phyloP scores from a whole-genome alignment of 2,888 invertebrate genomes.

The Deilephila elpenor region DNA sequence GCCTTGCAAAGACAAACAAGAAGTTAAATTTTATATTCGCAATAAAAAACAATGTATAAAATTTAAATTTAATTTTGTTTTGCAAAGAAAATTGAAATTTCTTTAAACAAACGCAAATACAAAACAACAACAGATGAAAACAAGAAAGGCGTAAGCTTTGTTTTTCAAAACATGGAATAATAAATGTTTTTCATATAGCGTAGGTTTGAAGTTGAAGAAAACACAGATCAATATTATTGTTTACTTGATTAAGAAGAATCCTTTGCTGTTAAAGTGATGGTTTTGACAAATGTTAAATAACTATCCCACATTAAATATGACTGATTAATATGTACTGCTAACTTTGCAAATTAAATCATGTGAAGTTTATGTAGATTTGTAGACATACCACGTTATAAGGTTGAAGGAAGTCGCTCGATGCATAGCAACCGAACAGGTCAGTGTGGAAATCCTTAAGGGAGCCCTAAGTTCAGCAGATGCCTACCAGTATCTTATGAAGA shows the following conservation, averaged over 20 bases:
- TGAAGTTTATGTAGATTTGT: too few species aligned
- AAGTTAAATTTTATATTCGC: not conserved
- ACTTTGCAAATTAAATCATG: too few species aligned
- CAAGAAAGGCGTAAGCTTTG: constrained; percentile 16
- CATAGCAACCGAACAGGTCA: not conserved
- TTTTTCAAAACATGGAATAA: constrained; percentile 10
- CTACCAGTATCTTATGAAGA: too few species aligned
- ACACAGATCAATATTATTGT: not conserved
- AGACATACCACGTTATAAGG: too few species aligned
- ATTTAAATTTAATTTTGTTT: not conserved
- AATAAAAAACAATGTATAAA: not conserved
- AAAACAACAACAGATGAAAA: not conserved
- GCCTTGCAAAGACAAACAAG: too few species aligned
- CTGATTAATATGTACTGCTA: too few species aligned
- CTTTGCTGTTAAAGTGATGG: not conserved
- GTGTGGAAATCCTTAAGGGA: too few species aligned
- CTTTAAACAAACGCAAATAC: not conserved
- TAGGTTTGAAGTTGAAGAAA: not conserved
- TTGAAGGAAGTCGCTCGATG: too few species aligned
- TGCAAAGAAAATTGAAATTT: constrained; percentile 3
- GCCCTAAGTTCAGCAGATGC: too few species aligned
- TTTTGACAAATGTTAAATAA: too few species aligned
- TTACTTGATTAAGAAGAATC: not conserved
- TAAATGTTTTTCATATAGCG: not conserved
- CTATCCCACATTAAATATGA: too few species aligned